Evolutionary conservation across 2,888 invertebrate species (phyloP), one percentile per base, ranked within the genome.

Genomic region (Microplitis manilae): DNA sequence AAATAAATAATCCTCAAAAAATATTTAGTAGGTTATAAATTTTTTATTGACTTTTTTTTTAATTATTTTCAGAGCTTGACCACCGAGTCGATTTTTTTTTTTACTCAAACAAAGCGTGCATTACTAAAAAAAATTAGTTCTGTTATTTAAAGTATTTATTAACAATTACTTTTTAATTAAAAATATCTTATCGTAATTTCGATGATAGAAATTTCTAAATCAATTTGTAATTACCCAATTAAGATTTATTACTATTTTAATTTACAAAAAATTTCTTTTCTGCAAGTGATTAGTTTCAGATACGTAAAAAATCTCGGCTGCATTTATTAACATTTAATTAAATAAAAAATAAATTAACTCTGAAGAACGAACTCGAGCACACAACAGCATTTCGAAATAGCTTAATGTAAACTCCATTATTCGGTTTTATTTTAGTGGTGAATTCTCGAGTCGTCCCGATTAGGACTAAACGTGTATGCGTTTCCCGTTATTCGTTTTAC

Each of bases 401-500:
- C 50, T 50, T 50, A 50, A 50, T 50, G 13, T 50, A 50, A 8
- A 13, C 50, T 50, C 50, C 50, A 13, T 50, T 2, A 50, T 50
- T 50, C 13, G 8, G 50, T 50, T 50, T 50, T 50, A 50, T 50
- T 70, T 75, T 59, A 50, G 59, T 60, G n/a, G 65, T 38, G 65
- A 75, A 75, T 75, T 75, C 38, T 70, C 62, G 20, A 65, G 70
- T 70, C 50, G 65, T 70, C 17, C 50, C 50, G 60, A 40, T 76
- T 60, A 39, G 61, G 70, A 17, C 39, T 60, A 68, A 60, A 68
- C 61, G 61, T 68, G 74, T 61, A 68, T 68, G 60, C 61, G 68
- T 68, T 59, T 68, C 41, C 76, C 76, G 76, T 76, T 76, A 76
- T 8, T 70, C 59, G 30, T n/a, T 70, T 70, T 70, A 20, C 20